phyloP scores from a whole-genome alignment of 2,797 vertebrate genomes.

The Zalophus californianus region DNA sequence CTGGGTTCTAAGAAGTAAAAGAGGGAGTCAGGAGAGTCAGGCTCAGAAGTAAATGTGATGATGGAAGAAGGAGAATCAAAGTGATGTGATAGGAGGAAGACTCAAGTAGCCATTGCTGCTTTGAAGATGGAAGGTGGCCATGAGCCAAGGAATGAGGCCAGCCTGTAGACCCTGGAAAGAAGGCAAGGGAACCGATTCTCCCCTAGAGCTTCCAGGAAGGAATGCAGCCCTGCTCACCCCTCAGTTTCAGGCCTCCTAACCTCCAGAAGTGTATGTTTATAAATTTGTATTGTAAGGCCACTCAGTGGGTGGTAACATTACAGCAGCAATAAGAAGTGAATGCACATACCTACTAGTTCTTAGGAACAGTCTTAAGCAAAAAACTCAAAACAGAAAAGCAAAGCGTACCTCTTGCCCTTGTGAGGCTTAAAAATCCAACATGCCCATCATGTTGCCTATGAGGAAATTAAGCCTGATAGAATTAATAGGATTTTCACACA shows the following conservation, averaged over 20 bases:
- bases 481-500: neutral
- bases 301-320: neutral
- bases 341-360: neutral
- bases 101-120: neutral
- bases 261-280: neutral
- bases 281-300: neutral
- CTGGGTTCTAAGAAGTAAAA: neutral
- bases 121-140: neutral
- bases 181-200: neutral
- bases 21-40: neutral
- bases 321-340: neutral
- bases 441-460: neutral
- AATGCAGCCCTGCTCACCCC: neutral
- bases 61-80: neutral
- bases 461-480: constrained; percentile 39
- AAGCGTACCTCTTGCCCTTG: neutral
- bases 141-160: neutral
- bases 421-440: neutral
- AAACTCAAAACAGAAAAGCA: neutral
- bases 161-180: neutral
- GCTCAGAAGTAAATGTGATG: neutral
- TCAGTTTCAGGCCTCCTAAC: neutral
- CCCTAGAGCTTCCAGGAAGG: neutral
- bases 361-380: neutral
- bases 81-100: neutral